These are phyloP conservation scores for Athetis lepigone DNA, from an alignment of 2,888 invertebrate species.

Conservation along the genomic window DNA sequence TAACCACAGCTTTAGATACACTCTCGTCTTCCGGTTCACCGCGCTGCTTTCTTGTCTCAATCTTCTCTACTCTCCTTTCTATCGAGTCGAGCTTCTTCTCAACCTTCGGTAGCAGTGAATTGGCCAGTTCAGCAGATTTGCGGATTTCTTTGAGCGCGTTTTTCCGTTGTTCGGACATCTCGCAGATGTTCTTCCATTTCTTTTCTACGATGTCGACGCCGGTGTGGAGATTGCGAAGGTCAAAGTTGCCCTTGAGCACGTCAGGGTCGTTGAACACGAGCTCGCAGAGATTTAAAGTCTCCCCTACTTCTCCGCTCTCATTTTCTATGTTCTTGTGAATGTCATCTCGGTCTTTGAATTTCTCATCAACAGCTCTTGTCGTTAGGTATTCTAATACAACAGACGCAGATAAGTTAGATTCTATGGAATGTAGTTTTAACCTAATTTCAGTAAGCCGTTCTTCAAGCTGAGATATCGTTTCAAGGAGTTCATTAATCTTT, in stretches of 20 bases:
- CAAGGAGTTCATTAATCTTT: conserved; percentile 93
- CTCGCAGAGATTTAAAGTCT: conserved; percentile 95
- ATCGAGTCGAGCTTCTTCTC: conserved; percentile 91
- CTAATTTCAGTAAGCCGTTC: conserved; percentile 93
- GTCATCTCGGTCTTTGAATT: conserved; percentile 93
- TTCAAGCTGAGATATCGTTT: conserved; percentile 93
- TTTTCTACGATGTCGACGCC: conserved; percentile 94
- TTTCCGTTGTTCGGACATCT: conserved; percentile 92
- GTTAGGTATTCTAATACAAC: conserved; percentile 92
- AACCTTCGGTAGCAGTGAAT: conserved; percentile 91
- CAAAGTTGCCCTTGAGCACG: conserved; percentile 93
- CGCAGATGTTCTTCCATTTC: conserved; percentile 95
- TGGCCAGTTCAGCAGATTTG: conserved; percentile 92
- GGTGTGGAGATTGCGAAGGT: conserved; percentile 92
- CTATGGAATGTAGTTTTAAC: conserved; percentile 93
- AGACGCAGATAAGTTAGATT: conserved; percentile 92
- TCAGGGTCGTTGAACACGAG: conserved; percentile 94
- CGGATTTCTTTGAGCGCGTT: conserved; percentile 81
- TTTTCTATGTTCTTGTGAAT: conserved; percentile 94
- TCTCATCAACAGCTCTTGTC: conserved; percentile 92
- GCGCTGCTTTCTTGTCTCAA: conserved; percentile 83
- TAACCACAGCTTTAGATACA: conserved; percentile 90
- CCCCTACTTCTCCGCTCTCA: conserved; percentile 94
- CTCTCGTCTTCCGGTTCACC: conserved; percentile 88
- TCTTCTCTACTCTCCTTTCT: conserved; percentile 91